A percentile compares a stretch with the other conserved stretches of the same genome.
phyloP scores from a whole-genome alignment of 2,113 vertebrate species.

The Silurus asotus region DNA sequence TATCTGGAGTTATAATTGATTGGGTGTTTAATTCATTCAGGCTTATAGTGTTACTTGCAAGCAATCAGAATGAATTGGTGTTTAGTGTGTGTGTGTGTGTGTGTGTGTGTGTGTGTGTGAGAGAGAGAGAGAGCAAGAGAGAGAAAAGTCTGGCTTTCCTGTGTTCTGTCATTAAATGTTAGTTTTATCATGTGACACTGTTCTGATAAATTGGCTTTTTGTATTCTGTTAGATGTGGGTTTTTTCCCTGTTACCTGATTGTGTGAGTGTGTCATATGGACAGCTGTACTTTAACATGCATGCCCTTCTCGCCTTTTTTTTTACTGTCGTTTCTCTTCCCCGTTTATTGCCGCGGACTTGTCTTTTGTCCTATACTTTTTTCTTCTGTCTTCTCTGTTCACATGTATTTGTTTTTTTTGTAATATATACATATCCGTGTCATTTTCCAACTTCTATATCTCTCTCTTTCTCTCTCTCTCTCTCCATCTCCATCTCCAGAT shows the following conservation, averaged over 20 bases:
- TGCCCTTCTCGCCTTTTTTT: constrained; percentile 3
- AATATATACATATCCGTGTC: background rate
- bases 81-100: constrained; percentile 41
- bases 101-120: constrained; percentile 36
- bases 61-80: constrained; percentile 57
- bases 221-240: background rate
- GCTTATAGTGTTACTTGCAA: constrained; percentile 55
- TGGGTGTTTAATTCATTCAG: constrained; percentile 44
- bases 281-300: constrained; percentile 23
- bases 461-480: constrained; percentile 43
- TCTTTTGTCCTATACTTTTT: constrained; percentile 9
- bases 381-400: background rate
- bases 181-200: background rate
- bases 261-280: background rate
- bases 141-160: constrained; percentile 5
- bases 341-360: constrained; percentile 56
- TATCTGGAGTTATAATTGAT: constrained; percentile 62
- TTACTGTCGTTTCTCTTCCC: constrained; percentile 43
- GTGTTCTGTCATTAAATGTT: constrained; percentile 14
- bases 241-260: background rate
- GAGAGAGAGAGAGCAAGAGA: background rate
- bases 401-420: background rate
- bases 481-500: constrained; percentile 61
- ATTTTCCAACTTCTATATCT: constrained; percentile 10
- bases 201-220: constrained; percentile 20